These are phyloP conservation scores for Caenorhabditis elegans DNA, from an alignment of 1,140 invertebrate genomes.

Conservation along the genomic window DNA sequence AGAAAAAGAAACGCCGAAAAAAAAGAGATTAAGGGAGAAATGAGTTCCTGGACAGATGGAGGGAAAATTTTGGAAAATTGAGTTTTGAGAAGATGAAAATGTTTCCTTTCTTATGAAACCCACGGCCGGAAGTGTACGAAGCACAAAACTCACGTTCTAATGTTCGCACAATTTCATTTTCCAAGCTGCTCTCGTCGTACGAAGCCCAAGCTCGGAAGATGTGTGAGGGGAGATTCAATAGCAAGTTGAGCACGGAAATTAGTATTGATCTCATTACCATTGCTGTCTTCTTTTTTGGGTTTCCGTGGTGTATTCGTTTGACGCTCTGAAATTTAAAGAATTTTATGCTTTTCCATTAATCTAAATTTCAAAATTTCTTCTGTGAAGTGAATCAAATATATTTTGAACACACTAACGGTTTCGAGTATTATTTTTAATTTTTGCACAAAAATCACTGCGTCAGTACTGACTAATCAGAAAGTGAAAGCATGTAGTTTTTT, in stretches of 20 bases:
- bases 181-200: constrained; percentile 47
- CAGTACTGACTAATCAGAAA: no score
- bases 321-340: background rate
- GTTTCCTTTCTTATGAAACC: no score
- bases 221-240: constrained; percentile 62
- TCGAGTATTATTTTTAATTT: no score
- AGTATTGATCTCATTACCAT: constrained; percentile 62
- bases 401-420: no score
- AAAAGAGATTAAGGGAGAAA: constrained; percentile 19
- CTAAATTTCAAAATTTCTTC: no score
- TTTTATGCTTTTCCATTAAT: no score
- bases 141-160: constrained; percentile 40
- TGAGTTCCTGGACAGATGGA: background rate
- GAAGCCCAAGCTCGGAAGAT: constrained; percentile 52
- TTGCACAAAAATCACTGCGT: no score
- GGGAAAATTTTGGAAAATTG: constrained; percentile 1
- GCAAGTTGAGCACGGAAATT: constrained; percentile 60
- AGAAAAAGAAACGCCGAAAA: background rate
- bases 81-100: background rate
- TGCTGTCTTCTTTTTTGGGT: constrained; percentile 52
- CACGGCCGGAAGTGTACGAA: no score
- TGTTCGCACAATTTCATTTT: background rate
- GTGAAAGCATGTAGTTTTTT: no score
- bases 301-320: background rate
- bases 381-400: no score